These are phyloP conservation scores for Nycticorax nycticorax DNA, from an alignment of 2,113 vertebrate genomes.

Conservation along the genomic window DNA sequence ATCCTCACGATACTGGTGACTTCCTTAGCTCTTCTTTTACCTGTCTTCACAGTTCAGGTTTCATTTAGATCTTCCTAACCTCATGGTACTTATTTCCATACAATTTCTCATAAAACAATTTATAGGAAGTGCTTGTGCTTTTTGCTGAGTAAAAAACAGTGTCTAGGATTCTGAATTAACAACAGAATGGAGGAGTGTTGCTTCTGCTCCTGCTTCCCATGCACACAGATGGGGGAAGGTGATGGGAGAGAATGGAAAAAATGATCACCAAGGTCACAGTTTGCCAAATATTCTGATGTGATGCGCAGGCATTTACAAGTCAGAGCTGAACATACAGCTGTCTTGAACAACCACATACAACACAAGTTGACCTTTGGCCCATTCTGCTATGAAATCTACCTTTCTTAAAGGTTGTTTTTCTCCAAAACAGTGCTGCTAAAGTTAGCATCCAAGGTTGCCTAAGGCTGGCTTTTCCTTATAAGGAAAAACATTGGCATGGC, in stretches of 20 bases:
- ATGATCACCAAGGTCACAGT: not conserved
- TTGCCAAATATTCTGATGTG: not conserved
- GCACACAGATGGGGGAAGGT: not conserved
- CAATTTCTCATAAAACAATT: not conserved
- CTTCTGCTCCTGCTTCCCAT: not conserved
- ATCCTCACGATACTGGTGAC: not conserved
- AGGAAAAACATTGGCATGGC: not conserved
- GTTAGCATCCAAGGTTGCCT: not conserved
- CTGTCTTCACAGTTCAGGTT: not conserved
- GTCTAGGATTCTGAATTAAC: not conserved
- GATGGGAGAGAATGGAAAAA: not conserved
- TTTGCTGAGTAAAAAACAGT: not conserved
- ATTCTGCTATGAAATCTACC: not conserved
- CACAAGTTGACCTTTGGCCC: not conserved
- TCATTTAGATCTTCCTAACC: not conserved
- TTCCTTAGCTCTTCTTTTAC: not conserved
- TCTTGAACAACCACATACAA: not conserved
- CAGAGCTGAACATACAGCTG: not conserved
- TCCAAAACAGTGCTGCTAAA: not conserved
- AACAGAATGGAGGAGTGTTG: not conserved
- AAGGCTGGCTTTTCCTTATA: not conserved
- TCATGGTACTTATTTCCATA: not conserved
- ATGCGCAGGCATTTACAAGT: not conserved
- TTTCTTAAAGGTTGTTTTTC: not conserved
- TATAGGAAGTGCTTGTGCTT: not conserved